Evolutionary conservation across 2,797 vertebrate species (phyloP), one percentile per base, ranked within the genome.

Genomic region (Mionectes olivaceus): DNA sequence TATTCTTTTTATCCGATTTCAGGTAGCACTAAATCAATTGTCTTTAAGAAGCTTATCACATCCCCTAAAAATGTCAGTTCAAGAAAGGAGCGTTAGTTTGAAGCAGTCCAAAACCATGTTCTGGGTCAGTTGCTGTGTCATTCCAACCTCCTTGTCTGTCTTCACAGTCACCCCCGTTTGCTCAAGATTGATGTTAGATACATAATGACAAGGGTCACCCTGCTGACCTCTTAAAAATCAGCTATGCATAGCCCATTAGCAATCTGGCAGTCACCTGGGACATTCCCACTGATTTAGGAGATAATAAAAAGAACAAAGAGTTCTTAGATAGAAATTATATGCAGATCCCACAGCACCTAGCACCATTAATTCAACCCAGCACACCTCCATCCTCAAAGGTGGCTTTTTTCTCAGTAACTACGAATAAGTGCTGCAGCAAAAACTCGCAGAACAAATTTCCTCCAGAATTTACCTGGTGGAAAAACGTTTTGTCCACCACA

Each of bases 401-500:
- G 10, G 32, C 70, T 77, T 57, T 32, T 49, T 6, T 19, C 10
- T 17, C 49, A 41, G 21, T 76, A 91, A 83, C 41, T 55, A 11
- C 7, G 37, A 52, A 16, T 4, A 19, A 82, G 23, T 17, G 25
- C 46, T 68, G 30, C 67, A 37, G 52, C 39, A 79, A 68, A 46
- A 85, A 33, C 10, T 41, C 33, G 30, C 9, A 22, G 27, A 77
- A 68, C 25, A 69, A 67, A 61, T 13, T 13, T 63, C 41, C 55
- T 61, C 47, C 19, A 63, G 81, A 89, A 94, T 59, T 95, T 97
- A 99, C 99, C 98, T 99, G 99, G 96, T 99, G 99, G 95, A 99
- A 99, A 97, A 99, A 99, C 8, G 97, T 98, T 97, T 98, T 99
- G 96, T 99, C 99, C 25, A 99, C 99, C 9, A 98, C 75, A 93